A percentile compares a stretch with the other conserved stretches of the same genome.
Conservation (phyloP, 2,797 vertebrate genomes). For the Percopsis omiscomaycus region DNA sequence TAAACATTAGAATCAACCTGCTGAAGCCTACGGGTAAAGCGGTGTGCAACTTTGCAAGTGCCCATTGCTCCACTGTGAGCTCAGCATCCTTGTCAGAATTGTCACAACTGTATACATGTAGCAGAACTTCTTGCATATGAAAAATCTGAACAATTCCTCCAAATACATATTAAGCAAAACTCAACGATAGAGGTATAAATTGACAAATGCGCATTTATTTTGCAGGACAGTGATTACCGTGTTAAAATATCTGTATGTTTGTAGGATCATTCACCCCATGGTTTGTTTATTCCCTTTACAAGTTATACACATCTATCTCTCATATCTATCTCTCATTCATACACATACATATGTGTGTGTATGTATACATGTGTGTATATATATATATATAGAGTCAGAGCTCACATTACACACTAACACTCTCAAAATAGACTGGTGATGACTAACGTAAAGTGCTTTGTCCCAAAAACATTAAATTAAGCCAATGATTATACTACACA, state of each 20-base stretch:
- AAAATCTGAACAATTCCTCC: too few relatives aligned
- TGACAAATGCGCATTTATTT: conserved; percentile 68
- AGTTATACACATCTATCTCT: conserved; percentile 31
- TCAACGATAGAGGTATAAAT: not conserved
- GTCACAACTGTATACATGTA: too few relatives aligned
- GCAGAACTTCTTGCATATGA: too few relatives aligned
- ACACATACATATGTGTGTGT: too few relatives aligned
- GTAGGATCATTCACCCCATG: not conserved
- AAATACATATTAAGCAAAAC: not conserved
- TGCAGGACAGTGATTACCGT: conserved; percentile 36
- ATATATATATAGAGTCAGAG: conserved; percentile 26
- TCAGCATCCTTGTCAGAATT: too few relatives aligned
- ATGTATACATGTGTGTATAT: too few relatives aligned
- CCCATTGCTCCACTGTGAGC: too few relatives aligned
- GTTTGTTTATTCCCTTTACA: conserved; percentile 15
- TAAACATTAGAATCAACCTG: too few relatives aligned
- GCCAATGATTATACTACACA: conserved; percentile 6
- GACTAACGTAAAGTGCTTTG: conserved; percentile 62
- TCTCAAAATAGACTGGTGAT: conserved; percentile 31
- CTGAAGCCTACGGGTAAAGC: too few relatives aligned
- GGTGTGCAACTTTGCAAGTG: too few relatives aligned
- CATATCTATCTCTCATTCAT: too few relatives aligned
- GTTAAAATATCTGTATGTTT: conserved; percentile 14
- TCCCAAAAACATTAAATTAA: conserved; percentile 11
- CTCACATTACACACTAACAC: conserved; percentile 39